Base-by-base conservation (phyloP, 2,888 invertebrate genomes). In the Xylophagus ater region DNA sequence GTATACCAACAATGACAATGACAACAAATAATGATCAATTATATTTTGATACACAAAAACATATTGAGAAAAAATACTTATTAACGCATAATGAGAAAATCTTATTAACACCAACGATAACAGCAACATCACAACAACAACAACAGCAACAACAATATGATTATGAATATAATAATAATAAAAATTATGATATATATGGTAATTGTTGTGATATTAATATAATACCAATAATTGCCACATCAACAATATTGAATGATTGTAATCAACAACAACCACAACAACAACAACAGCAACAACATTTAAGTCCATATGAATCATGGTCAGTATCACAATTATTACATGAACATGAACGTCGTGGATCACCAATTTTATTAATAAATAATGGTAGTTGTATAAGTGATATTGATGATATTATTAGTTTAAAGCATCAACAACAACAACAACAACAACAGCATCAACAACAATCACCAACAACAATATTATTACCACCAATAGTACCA, bases 291-390 rank as follows among this genome's bases (percentile, higher is more conserved):
- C 66, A 64, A 2, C 56, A 68, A 44, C 60, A 62, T 7, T 53
- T 72, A 21, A 71, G 68, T 46, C 73, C 72, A 1, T 72, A 67
- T 51, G 72, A 72, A 49, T 71, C 70, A 2, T 74, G 75, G 74
- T 71, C 70, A 18, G 74, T 74, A 3, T 71, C 72, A 4, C 73
- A 75, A 48, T 56, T 75, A 9, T 55, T 75, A 2, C 70, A 71
- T 47, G 72, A 73, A 49, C 73, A 74, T 50, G 73, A 74, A 51
- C 57, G 71, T 33, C 56, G 73, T 17, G 39, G 23, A n/a, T 37
- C 42, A 9, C 37, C 40, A 3, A n/a, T n/a, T n/a, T n/a, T n/a
- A n/a, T n/a, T n/a, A n/a, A n/a, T n/a, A n/a, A n/a, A n/a, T n/a
- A n/a, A 17, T 45, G 2, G 35, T 49, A 36, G 49, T 51, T 32